Conservation (phyloP, 1,140 invertebrate genomes). For the Aphaenogaster ashmeadi region DNA sequence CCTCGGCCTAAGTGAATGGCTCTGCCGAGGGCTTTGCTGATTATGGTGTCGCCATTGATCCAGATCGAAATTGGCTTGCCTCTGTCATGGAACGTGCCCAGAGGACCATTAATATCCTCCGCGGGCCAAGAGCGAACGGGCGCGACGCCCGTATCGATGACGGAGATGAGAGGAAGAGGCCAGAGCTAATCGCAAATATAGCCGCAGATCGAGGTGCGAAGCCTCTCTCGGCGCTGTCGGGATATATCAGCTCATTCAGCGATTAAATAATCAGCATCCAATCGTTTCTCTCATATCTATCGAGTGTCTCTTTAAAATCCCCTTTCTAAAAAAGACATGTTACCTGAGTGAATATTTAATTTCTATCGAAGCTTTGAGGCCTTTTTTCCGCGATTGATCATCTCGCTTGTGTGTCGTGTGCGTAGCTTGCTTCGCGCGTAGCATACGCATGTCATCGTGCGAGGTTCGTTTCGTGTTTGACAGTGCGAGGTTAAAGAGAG, state of each 20-base stretch:
- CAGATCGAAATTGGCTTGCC: slow-evolving; percentile 75
- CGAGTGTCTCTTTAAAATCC: not conserved
- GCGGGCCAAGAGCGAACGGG: slow-evolving; percentile 32
- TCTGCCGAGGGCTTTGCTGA: slow-evolving; percentile 75
- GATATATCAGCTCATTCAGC: slow-evolving; percentile 21
- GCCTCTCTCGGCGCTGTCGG: slow-evolving; percentile 6
- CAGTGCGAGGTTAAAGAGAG: too few relatives aligned
- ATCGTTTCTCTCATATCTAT: not conserved
- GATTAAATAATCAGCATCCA: slow-evolving; percentile 20
- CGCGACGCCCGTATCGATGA: slow-evolving; percentile 45
- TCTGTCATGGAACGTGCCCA: slow-evolving; percentile 73
- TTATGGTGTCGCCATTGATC: slow-evolving; percentile 76
- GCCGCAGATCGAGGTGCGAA: slow-evolving; percentile 46
- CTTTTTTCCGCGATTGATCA: too few relatives aligned
- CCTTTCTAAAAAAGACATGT: too few relatives aligned
- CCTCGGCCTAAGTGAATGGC: slow-evolving; percentile 73
- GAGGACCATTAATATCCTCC: slow-evolving; percentile 76
- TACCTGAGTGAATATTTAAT: too few relatives aligned
- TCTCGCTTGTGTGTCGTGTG: too few relatives aligned
- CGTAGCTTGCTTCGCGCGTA: too few relatives aligned
- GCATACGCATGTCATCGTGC: too few relatives aligned
- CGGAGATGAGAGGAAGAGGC: slow-evolving; percentile 18
- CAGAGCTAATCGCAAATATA: slow-evolving; percentile 52
- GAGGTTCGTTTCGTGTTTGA: too few relatives aligned
- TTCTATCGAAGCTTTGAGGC: too few relatives aligned